Evolutionary conservation across 2,113 vertebrate genomes (phyloP), one percentile per base, ranked within the genome.

Genomic region (Numida meleagris): DNA sequence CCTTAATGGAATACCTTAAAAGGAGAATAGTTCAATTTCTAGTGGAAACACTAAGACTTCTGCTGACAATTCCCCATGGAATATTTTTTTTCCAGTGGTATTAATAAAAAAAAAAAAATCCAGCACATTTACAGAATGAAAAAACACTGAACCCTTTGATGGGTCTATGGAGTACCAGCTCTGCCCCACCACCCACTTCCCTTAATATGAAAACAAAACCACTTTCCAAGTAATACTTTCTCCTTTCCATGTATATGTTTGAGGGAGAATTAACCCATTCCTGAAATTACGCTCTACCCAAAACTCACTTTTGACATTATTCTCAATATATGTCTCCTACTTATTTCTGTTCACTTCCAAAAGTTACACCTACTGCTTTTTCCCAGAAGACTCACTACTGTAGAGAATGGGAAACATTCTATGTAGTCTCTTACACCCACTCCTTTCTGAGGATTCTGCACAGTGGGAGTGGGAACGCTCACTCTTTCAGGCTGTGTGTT

Each of bases 381-480:
- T 17, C 78, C 76, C 9, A 31, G 19, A 74, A 79, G 27, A 72
- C 17, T 51, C 43, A 20, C 27, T 72, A 12, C 29, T 38, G 14
- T 14, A 82, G 67, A 50, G 50, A 46, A 58, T 9, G 66, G 43
- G 38, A 82, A 62, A n/a, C 38, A 71, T 10, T 75, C 68, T 38
- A 23, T 4, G 2, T 23, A 48, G 5, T 19, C 13, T 68, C 42
- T 72, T 50, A 58, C 0, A 0, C 6, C 1, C 0, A 65, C 46
- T 27, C 3, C 8, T 59, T 82, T 45, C 58, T 63, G 43, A 84
- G 58, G 38, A 53, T 73, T 23, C 48, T 53, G 34, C 31, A 6
- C 50, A 27, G 38, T 2, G 6, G 33, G 27, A 79, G 27, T 24
- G 73, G 45, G 33, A 86, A 42, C 6, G 25, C 0, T 2, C 5